A percentile compares a stretch with the other conserved stretches of the same genome.
Evolutionary conservation across 2,888 invertebrate species (phyloP).

Genomic region (Meloe dianella): DNA sequence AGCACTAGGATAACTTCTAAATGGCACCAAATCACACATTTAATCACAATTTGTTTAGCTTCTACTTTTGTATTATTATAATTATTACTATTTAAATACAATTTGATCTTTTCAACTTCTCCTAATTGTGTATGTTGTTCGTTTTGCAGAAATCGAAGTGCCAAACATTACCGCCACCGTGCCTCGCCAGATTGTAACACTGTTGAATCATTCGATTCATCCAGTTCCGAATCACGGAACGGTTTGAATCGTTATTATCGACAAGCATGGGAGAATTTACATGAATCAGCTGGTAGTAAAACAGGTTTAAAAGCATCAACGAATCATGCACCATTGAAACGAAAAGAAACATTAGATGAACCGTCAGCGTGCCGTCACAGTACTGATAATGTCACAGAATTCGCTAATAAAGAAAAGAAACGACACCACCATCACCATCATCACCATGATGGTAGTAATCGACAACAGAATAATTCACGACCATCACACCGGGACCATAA

Average conservation of each 20-base stretch:
- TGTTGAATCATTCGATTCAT: constrained; percentile 87
- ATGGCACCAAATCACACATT: constrained; percentile 21
- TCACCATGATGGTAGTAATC: constrained; percentile 66
- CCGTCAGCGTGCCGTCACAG: constrained; percentile 60
- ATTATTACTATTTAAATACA: too few relatives aligned
- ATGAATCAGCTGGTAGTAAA: constrained; percentile 77
- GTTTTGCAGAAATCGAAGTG: constrained; percentile 72
- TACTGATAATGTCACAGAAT: constrained; percentile 57
- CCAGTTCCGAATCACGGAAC: constrained; percentile 82
- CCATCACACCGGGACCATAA: constrained; percentile 65
- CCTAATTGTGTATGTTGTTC: background rate
- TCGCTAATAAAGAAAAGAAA: constrained; percentile 61
- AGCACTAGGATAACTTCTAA: background rate
- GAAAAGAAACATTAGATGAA: constrained; percentile 76
- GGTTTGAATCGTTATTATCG: constrained; percentile 86
- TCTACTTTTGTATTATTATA: background rate
- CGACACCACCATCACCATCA: constrained; percentile 80
- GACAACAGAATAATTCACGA: constrained; percentile 57
- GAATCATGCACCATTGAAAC: constrained; percentile 66
- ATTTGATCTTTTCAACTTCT: constrained; percentile 9
- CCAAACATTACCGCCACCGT: constrained; percentile 87
- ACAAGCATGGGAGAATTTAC: constrained; percentile 92
- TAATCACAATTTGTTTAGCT: background rate
- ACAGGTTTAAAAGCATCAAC: constrained; percentile 50
- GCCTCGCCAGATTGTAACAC: constrained; percentile 91